Conservation (phyloP, 2,888 invertebrate genomes). For the Eupithecia dodoneata region DNA sequence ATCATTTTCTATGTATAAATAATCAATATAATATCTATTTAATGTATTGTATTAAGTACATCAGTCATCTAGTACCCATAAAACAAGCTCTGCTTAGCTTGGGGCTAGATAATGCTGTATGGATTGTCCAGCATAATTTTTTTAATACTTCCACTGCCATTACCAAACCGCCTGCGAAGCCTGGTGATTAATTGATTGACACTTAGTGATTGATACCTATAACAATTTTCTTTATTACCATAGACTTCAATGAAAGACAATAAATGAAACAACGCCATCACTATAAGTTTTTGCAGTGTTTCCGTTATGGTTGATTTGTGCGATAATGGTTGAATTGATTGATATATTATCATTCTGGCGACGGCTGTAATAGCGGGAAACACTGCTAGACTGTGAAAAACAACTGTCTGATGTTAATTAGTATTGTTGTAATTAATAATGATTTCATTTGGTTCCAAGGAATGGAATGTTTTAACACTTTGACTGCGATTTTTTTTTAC, state of each 20-base stretch:
- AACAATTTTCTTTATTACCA: background rate
- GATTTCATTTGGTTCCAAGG: background rate
- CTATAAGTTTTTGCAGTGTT: conserved; percentile 30
- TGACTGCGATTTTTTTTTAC: no score
- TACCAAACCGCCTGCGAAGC: no score
- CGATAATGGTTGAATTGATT: conserved; percentile 30
- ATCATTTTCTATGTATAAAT: no score
- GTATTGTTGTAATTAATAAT: background rate
- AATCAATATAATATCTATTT: no score
- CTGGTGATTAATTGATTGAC: no score
- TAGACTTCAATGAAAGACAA: background rate
- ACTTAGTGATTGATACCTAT: no score
- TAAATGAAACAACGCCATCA: conserved; percentile 18
- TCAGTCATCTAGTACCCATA: no score
- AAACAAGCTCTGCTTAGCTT: no score
- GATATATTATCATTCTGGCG: conserved; percentile 33
- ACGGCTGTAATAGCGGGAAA: conserved; percentile 38
- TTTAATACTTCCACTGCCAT: no score
- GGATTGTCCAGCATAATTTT: no score
- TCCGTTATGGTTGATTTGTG: conserved; percentile 22
- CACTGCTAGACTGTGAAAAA: conserved; percentile 32
- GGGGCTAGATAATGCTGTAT: no score
- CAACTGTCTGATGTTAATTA: conserved; percentile 21
- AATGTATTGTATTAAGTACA: no score
- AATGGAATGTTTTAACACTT: background rate